A percentile compares a stretch with the other conserved stretches of the same genome.
These are phyloP conservation scores for Novumbra hubbsi DNA, from an alignment of 2,797 vertebrate species.

Conservation along the genomic window DNA sequence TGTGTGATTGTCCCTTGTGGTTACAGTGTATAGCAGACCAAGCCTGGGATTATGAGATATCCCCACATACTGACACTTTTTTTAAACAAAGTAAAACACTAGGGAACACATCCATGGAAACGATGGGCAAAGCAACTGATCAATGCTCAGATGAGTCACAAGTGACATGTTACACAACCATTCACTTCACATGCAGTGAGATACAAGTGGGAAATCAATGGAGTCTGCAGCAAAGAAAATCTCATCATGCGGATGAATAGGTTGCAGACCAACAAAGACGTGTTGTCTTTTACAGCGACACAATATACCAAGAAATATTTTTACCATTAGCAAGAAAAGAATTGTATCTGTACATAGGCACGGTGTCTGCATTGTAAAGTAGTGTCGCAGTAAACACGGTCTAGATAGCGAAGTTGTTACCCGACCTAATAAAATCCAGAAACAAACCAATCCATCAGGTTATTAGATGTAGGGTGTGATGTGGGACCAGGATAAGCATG, in stretches of 20 bases:
- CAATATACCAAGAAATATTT: neutral
- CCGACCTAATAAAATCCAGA: neutral
- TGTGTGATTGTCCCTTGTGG: too few relatives aligned
- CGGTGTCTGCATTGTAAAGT: neutral
- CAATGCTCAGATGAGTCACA: neutral
- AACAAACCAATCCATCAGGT: neutral
- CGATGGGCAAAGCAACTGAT: neutral
- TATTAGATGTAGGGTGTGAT: too few relatives aligned
- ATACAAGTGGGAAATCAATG: neutral
- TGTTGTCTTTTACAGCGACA: neutral
- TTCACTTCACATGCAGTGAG: neutral
- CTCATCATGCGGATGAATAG: neutral
- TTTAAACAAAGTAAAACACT: neutral
- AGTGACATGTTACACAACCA: conserved; percentile 2
- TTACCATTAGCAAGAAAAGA: neutral
- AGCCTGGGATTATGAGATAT: too few relatives aligned
- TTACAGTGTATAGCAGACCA: too few relatives aligned
- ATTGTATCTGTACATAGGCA: neutral
- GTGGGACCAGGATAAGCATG: too few relatives aligned
- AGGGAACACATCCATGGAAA: neutral
- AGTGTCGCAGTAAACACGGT: neutral
- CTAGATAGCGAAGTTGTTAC: too few relatives aligned
- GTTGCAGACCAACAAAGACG: neutral
- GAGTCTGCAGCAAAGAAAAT: neutral
- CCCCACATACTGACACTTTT: neutral